Evolutionary conservation across 2,888 invertebrate genomes (phyloP).

Genomic region (Unio pictorum): DNA sequence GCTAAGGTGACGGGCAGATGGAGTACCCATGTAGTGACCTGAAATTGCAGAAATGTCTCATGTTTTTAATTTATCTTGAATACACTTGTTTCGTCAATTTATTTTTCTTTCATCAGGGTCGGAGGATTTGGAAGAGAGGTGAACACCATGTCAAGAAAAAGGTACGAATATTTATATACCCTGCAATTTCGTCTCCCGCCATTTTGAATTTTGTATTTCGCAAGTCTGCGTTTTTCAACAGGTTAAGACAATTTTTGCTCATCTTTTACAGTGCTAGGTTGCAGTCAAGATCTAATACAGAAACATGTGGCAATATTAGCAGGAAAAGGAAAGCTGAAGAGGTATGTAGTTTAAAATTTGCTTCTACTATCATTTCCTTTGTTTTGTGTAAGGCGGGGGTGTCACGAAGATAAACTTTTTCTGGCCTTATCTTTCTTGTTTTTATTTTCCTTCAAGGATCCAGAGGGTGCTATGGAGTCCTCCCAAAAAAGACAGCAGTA

Average conservation of each 20-base stretch:
- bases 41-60: too few relatives aligned
- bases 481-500: conserved; percentile 54
- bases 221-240: conserved; percentile 3
- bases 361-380: conserved; percentile 27
- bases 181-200: conserved; percentile 30
- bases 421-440: background rate
- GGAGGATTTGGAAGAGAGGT: conserved; percentile 6
- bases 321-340: conserved; percentile 59
- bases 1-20: too few relatives aligned
- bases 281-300: conserved; percentile 40
- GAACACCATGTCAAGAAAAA: conserved; percentile 56
- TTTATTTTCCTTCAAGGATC: conserved; percentile 44
- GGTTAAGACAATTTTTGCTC: conserved; percentile 5
- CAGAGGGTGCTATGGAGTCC: conserved; percentile 47
- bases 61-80: too few relatives aligned
- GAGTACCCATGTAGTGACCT: too few relatives aligned
- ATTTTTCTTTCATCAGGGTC: too few relatives aligned
- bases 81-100: too few relatives aligned
- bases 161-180: conserved; percentile 35
- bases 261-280: conserved; percentile 48
- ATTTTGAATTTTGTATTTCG: conserved; percentile 33
- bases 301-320: conserved; percentile 34
- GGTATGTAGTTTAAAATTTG: conserved; percentile 32
- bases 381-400: conserved; percentile 14
- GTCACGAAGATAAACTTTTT: background rate